A percentile compares a stretch with the other conserved stretches of the same genome.
Evolutionary conservation across 2,888 invertebrate genomes (phyloP).

Genomic region (Tetramorium bicarinatum): DNA sequence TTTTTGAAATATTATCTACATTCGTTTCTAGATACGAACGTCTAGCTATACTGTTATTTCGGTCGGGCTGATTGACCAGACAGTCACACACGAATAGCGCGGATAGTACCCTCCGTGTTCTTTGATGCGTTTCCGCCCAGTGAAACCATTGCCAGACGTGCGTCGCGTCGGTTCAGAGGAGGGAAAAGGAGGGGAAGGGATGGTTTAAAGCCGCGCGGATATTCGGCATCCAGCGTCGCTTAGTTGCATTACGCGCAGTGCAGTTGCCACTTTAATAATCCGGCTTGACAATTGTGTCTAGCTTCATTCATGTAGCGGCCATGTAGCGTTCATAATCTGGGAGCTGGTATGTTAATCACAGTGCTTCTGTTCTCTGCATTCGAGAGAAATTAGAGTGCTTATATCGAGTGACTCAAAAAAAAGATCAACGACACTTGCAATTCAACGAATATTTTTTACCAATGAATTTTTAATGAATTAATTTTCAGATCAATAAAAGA

Average conservation of each 20-base stretch:
- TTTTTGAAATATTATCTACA: constrained; percentile 23
- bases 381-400: constrained; percentile 12
- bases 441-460: background rate
- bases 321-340: constrained; percentile 26
- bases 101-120: constrained; percentile 32
- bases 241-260: constrained; percentile 19
- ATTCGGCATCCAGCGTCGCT: constrained; percentile 29
- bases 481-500: background rate
- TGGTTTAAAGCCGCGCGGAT: constrained; percentile 53
- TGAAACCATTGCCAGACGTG: constrained; percentile 41
- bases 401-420: background rate
- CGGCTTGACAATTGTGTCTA: constrained; percentile 52
- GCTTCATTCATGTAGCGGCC: constrained; percentile 42
- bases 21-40: constrained; percentile 19
- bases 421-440: background rate
- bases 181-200: background rate
- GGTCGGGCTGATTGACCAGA: constrained; percentile 55
- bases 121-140: constrained; percentile 37
- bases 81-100: background rate
- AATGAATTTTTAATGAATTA: background rate
- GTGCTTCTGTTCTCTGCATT: background rate
- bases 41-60: constrained; percentile 44
- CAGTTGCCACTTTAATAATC: constrained; percentile 54
- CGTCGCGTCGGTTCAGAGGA: background rate
- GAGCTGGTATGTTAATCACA: constrained; percentile 40